A percentile compares a stretch with the other conserved stretches of the same genome.
These are phyloP conservation scores for Adoxophyes honmai DNA, from an alignment of 1,140 invertebrate species.

Conservation along the genomic window DNA sequence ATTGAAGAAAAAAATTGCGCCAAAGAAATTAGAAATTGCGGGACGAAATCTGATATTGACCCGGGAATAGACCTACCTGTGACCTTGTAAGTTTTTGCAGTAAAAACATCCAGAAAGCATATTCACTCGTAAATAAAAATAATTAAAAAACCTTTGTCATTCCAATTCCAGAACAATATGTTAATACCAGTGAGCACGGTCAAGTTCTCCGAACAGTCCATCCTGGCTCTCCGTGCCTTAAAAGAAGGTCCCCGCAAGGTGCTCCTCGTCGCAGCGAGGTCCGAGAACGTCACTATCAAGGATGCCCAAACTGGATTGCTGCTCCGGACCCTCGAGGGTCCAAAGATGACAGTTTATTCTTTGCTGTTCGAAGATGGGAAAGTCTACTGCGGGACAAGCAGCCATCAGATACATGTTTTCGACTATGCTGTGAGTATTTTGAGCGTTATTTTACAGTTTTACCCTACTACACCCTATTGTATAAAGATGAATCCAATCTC, in stretches of 20 bases:
- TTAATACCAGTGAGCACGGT: slow-evolving; percentile 77
- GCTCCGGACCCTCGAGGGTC: slow-evolving; percentile 79
- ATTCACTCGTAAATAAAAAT: no score
- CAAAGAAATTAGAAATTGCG: no score
- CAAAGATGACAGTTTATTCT: slow-evolving; percentile 82
- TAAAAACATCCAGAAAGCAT: no score
- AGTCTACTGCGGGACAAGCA: slow-evolving; percentile 83
- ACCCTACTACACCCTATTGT: no score
- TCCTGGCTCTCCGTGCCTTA: slow-evolving; percentile 81
- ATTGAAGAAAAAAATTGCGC: no score
- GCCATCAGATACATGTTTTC: slow-evolving; percentile 81
- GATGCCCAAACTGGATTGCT: slow-evolving; percentile 81
- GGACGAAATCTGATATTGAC: no score
- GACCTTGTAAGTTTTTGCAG: no score
- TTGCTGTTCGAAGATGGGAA: slow-evolving; percentile 80
- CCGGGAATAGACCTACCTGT: no score
- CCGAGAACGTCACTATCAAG: slow-evolving; percentile 81
- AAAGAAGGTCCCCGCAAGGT: slow-evolving; percentile 82
- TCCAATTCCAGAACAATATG: slow-evolving; percentile 76
- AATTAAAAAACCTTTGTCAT: no score
- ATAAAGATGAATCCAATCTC: no score
- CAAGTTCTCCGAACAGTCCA: slow-evolving; percentile 79
- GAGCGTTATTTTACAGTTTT: no score
- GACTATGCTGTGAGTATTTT: slow-evolving; percentile 80
- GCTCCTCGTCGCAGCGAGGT: slow-evolving; percentile 81